Evolutionary conservation across 2,888 invertebrate genomes (phyloP).

Genomic region (Litoditis marina): DNA sequence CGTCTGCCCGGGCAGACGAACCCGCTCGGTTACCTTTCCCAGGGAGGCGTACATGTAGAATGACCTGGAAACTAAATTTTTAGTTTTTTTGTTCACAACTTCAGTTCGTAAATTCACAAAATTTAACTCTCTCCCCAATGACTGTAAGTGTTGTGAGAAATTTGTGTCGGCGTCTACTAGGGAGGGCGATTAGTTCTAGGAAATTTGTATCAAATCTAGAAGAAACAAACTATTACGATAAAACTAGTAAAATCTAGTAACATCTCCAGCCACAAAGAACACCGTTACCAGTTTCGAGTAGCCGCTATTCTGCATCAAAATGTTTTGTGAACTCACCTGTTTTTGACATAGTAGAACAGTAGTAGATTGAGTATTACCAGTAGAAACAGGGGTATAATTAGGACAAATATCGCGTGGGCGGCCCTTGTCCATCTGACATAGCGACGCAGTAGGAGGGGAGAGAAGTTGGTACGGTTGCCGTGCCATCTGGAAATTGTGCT

Average conservation of each 20-base stretch:
- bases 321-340: conserved; percentile 20
- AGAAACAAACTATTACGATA: too few relatives aligned
- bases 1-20: conserved; percentile 29
- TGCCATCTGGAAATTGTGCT: conserved; percentile 45
- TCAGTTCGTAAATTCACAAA: too few relatives aligned
- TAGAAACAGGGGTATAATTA: conserved; percentile 47
- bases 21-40: conserved; percentile 30
- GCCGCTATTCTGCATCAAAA: neutral
- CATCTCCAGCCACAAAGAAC: too few relatives aligned
- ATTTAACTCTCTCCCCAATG: too few relatives aligned
- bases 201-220: too few relatives aligned
- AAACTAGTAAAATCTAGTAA: too few relatives aligned
- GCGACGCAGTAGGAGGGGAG: conserved; percentile 32
- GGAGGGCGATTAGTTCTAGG: too few relatives aligned
- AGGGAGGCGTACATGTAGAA: conserved; percentile 40
- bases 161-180: too few relatives aligned
- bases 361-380: conserved; percentile 38
- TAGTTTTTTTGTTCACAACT: too few relatives aligned
- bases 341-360: conserved; percentile 43
- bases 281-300: too few relatives aligned
- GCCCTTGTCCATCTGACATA: conserved; percentile 46
- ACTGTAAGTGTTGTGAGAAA: too few relatives aligned
- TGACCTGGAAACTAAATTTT: conserved; percentile 20
- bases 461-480: conserved; percentile 46
- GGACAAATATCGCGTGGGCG: conserved; percentile 51